phyloP scores from a whole-genome alignment of 2,888 invertebrate species.

The Physocephala rufipes region DNA sequence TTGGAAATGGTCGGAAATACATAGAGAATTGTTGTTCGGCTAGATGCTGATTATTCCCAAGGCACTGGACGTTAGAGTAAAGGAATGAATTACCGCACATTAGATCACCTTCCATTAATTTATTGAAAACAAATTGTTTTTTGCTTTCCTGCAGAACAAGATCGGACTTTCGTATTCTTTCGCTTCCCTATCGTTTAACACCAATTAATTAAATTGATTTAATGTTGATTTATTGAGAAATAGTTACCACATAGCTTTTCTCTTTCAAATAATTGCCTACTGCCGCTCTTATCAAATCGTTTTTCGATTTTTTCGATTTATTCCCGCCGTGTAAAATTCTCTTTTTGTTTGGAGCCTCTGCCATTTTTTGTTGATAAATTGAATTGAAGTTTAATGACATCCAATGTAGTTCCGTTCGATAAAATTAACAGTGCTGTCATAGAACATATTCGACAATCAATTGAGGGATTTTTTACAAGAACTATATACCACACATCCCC shows the following conservation, averaged over 20 bases:
- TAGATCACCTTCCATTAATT: constrained; percentile 76
- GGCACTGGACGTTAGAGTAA: constrained; percentile 73
- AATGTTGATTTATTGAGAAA: neutral
- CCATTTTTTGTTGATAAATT: constrained; percentile 21
- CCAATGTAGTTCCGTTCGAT: constrained; percentile 35
- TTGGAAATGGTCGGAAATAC: constrained; percentile 28
- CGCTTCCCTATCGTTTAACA: constrained; percentile 69
- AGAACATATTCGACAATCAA: too few relatives aligned
- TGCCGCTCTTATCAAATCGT: constrained; percentile 57
- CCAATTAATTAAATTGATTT: constrained; percentile 5
- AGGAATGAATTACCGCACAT: constrained; percentile 80
- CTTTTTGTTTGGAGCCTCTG: constrained; percentile 41
- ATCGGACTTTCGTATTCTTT: constrained; percentile 70
- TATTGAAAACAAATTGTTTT: constrained; percentile 76
- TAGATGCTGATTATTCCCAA: constrained; percentile 77
- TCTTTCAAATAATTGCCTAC: constrained; percentile 61
- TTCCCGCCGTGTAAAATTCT: constrained; percentile 46
- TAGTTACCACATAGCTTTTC: constrained; percentile 61
- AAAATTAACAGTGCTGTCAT: too few relatives aligned
- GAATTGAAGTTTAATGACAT: constrained; percentile 11
- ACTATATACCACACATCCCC: too few relatives aligned
- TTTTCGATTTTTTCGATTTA: constrained; percentile 57
- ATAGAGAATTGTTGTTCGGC: constrained; percentile 70
- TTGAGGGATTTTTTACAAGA: too few relatives aligned
- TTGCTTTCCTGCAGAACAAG: constrained; percentile 70